Base-by-base conservation (phyloP, 2,797 vertebrate species). In the Bothrops alternatus region DNA sequence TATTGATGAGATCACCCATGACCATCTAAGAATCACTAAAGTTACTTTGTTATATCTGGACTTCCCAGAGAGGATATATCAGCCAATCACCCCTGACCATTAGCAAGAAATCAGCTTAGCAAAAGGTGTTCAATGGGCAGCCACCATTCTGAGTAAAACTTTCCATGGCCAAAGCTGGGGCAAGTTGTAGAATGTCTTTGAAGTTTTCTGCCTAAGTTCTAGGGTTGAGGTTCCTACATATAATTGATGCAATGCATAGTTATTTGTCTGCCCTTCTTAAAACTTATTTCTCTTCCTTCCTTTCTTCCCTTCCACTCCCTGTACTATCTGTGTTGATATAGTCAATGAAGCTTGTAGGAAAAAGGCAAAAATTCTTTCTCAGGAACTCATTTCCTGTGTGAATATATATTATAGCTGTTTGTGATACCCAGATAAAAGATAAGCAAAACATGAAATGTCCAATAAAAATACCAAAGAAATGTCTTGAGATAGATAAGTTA, bases 391-490 rank as follows among this genome's bases (percentile, higher is more conserved):
- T 91, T 14, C 50, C 18, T 69, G 8, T 4, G 60, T 91, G 28
- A 86, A 94, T 20, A 0, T 92, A 1, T 23, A 26, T 61, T 93
- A 94, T 69, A 12, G 0, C 16, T 60, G 25, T 60, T 32, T 91
- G 61, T 86, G 42, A 60, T 73, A 78, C 88, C 92, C 26, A 93
- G 85, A 78, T 26, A 26, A 32, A 5, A 86, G 87, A 87, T 87
- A 93, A 94, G 94, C n/a, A 92, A 94, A 0, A n/a, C 89, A 92
- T 32, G 86, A 94, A 53, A 4, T 37, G 94, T 90, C 23, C 56
- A 93, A 28, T 0, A 47, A 94, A 95, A 95, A 87, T 13, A 89
- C 10, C 87, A 28, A 32, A 94, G 28, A 86, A 91, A 82, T 28
- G 4, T 92, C 92, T 89, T 53, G 56, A 63, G 56, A 26, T 32